Conservation (phyloP, 1,140 invertebrate species). For the Euborellia annulipes region DNA sequence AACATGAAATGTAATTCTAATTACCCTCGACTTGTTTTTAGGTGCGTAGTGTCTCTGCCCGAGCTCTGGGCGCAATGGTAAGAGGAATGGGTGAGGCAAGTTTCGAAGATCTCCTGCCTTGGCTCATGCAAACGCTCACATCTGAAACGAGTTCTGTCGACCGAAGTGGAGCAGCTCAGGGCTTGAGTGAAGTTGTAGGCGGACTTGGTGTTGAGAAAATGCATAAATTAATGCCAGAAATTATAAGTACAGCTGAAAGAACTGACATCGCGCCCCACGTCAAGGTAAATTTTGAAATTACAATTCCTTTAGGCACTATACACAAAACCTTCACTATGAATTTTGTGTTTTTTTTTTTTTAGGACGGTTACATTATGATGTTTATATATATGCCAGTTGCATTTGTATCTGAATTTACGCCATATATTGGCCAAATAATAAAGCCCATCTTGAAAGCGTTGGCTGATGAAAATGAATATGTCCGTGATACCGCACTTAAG, state of each 20-base stretch:
- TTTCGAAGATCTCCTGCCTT: slow-evolving; percentile 89
- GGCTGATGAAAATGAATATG: slow-evolving; percentile 98
- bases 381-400: slow-evolving; percentile 98
- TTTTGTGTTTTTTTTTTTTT: too few species aligned
- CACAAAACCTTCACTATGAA: too few species aligned
- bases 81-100: slow-evolving; percentile 88
- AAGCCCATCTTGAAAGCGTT: slow-evolving; percentile 94
- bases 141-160: slow-evolving; percentile 92
- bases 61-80: slow-evolving; percentile 94
- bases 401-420: slow-evolving; percentile 87
- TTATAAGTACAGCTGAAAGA: slow-evolving; percentile 87
- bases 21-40: slow-evolving; percentile 17
- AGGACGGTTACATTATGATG: slow-evolving; percentile 99
- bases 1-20: slow-evolving; percentile 6
- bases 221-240: slow-evolving; percentile 95
- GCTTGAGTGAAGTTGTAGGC: slow-evolving; percentile 84
- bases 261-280: slow-evolving; percentile 93
- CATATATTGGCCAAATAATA: slow-evolving; percentile 94
- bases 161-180: slow-evolving; percentile 94
- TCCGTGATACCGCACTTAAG: slow-evolving; percentile 90
- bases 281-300: too few species aligned
- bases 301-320: too few species aligned
- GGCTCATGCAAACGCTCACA: slow-evolving; percentile 97
- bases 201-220: slow-evolving; percentile 90
- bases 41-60: slow-evolving; percentile 78